Conservation (phyloP, 2,888 invertebrate genomes). For the Acanthosoma haemorrhoidale region DNA sequence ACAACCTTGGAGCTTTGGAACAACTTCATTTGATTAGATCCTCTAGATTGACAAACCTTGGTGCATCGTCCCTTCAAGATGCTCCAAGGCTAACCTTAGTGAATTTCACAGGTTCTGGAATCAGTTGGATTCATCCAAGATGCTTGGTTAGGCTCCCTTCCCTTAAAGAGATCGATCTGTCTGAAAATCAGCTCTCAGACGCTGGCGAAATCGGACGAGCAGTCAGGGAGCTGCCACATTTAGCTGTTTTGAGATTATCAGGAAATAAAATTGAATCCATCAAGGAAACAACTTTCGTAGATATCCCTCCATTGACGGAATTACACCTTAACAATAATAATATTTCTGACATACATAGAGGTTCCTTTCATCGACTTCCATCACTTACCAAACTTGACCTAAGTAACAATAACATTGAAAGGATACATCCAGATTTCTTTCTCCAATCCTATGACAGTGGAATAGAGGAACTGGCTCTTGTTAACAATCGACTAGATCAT, state of each 20-base stretch:
- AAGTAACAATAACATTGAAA: conserved; percentile 67
- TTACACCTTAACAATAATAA: conserved; percentile 59
- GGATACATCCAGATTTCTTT: conserved; percentile 77
- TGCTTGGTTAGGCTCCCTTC: conserved; percentile 67
- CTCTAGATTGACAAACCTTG: conserved; percentile 59
- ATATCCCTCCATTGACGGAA: conserved; percentile 63
- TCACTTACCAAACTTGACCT: conserved; percentile 66
- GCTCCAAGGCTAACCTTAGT: conserved; percentile 62
- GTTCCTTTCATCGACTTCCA: conserved; percentile 75
- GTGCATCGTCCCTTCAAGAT: conserved; percentile 66
- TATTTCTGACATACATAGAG: conserved; percentile 49
- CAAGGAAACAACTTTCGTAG: conserved; percentile 72
- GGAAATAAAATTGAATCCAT: conserved; percentile 65
- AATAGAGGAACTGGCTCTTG: conserved; percentile 70
- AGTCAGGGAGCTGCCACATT: conserved; percentile 65
- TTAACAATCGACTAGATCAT: conserved; percentile 69
- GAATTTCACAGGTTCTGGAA: conserved; percentile 70
- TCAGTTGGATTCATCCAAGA: conserved; percentile 72
- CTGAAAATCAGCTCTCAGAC: conserved; percentile 67
- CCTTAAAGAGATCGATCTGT: conserved; percentile 62
- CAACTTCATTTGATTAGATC: conserved; percentile 66
- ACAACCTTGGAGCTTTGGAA: conserved; percentile 63
- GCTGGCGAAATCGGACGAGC: conserved; percentile 75
- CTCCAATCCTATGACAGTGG: conserved; percentile 55
- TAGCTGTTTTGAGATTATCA: conserved; percentile 65